Evolutionary conservation across 2,888 invertebrate species (phyloP), one percentile per base, ranked within the genome.

Genomic region (Aleiodes alternator): DNA sequence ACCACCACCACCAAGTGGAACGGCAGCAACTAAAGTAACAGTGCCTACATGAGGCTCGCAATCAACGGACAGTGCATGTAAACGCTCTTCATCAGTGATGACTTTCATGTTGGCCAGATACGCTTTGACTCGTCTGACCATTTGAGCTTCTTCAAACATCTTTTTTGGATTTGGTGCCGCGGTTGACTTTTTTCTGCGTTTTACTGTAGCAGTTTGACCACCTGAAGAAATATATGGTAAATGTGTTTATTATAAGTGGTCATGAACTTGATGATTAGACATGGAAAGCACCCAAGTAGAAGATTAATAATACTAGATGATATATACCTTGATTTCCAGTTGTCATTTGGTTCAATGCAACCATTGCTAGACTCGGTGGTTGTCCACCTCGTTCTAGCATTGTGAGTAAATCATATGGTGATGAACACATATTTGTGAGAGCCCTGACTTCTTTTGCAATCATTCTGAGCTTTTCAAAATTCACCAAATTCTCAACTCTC

Each of bases 101-200:
- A 97, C 96, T 84, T 96, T 95, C 92, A 99, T 94, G 84, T 96
- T 95, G 81, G 95, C 95, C 76, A 99, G 92, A 90, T 99, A 99
- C 3, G 98, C 96, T 89, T 98, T 98, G 5, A 99, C 98, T 74
- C 98, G 92, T 43, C 98, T 93, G 73, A 98, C 98, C 99, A 99
- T 99, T 91, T 98, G 97, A 43, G 98, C 98, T 91, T 98, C 98
- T 90, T 98, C 98, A 90, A 97, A 98, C 98, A 98, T 98, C 90
- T 98, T 98, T 90, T 98, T 98, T 70, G 97, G 96, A 90, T 98
- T 98, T 1, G 97, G 97, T 4, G 96, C 95, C 38, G 97, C 95
- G 43, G 96, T 93, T 0, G 97, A 95, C 88, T 97, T 96, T 90
- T 97, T 97, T 82, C 97, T 92, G 82, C 97, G 91, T 87, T 97